Evolutionary conservation across 1,140 invertebrate species (phyloP).

Genomic region (Bradysia coprophila): DNA sequence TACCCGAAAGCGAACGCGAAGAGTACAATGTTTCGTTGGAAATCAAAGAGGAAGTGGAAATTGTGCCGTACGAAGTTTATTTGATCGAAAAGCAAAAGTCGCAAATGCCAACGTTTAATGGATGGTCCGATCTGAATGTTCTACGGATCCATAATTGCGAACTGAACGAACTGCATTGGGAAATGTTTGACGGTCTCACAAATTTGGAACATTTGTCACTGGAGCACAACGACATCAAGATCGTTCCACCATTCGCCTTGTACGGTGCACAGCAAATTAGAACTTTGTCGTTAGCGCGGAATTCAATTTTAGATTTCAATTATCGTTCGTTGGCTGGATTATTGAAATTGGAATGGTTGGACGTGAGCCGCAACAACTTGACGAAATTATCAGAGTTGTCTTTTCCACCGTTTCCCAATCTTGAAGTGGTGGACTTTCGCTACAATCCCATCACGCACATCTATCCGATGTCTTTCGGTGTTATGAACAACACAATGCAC

Average conservation of each 20-base stretch:
- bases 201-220: conserved; percentile 37
- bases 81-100: conserved; percentile 29
- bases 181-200: conserved; percentile 44
- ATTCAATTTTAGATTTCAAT: conserved; percentile 39
- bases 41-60: conserved; percentile 25
- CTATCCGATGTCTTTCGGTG: conserved; percentile 49
- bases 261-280: conserved; percentile 41
- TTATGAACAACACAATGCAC: conserved; percentile 43
- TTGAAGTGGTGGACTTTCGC: conserved; percentile 36
- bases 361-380: conserved; percentile 43
- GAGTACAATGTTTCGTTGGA: conserved; percentile 2
- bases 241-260: conserved; percentile 46
- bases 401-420: conserved; percentile 44
- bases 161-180: conserved; percentile 40
- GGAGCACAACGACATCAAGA: conserved; percentile 38
- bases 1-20: conserved; percentile 11
- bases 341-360: conserved; percentile 37
- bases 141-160: conserved; percentile 36
- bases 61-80: conserved; percentile 42
- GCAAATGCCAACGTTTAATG: conserved; percentile 30
- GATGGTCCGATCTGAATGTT: conserved; percentile 31
- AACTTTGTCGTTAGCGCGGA: conserved; percentile 38
- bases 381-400: conserved; percentile 46
- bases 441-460: conserved; percentile 44
- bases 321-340: conserved; percentile 44